phyloP scores from a whole-genome alignment of 2,113 vertebrate species.

The Pomatostomus ruficeps region DNA sequence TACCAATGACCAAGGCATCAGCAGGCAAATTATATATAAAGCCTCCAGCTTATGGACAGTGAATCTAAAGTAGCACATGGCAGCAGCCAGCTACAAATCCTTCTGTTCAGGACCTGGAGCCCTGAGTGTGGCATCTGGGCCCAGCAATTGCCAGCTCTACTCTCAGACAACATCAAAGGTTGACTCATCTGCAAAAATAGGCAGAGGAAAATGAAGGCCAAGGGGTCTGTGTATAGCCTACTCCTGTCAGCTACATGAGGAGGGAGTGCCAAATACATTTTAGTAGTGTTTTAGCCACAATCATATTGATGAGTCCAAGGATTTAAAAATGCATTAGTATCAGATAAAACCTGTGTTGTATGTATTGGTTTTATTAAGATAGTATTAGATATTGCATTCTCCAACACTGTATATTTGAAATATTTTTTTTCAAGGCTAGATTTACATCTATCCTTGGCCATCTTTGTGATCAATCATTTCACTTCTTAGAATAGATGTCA shows the following conservation, averaged over 20 bases:
- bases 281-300: background rate
- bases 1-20: conserved; percentile 8
- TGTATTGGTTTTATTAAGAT: background rate
- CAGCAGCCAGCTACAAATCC: conserved; percentile 10
- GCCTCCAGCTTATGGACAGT: background rate
- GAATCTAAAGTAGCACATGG: conserved; percentile 30
- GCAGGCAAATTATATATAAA: conserved; percentile 31
- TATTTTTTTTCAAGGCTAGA: background rate
- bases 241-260: background rate
- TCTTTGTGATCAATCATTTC: background rate
- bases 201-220: background rate
- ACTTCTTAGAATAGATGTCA: background rate
- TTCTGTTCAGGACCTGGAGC: conserved; percentile 39
- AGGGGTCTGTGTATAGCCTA: background rate
- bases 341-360: background rate
- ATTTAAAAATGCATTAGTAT: background rate
- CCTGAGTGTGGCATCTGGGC: background rate
- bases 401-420: background rate
- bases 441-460: background rate
- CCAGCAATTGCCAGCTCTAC: background rate
- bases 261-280: background rate
- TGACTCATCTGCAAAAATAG: background rate
- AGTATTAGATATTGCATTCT: background rate
- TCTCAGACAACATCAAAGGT: background rate
- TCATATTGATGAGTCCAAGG: background rate